A percentile compares a stretch with the other conserved stretches of the same genome.
phyloP scores from a whole-genome alignment of 2,113 vertebrate species.

The Rhabdomys dilectus region DNA sequence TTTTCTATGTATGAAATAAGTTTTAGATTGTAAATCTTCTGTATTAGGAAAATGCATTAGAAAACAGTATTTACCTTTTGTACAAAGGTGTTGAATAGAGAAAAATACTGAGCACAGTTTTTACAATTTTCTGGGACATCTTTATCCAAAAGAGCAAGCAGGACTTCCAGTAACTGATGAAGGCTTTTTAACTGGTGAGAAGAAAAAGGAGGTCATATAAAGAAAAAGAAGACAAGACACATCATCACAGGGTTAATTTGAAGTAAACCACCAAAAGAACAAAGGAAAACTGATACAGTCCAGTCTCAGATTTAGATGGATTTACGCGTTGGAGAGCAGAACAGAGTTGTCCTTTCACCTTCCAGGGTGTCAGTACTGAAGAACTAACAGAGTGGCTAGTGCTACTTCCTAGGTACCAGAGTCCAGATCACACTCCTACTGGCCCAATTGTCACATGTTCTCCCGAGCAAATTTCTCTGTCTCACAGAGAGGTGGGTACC shows the following conservation, averaged over 20 bases:
- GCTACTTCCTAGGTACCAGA: not conserved
- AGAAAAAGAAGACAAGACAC: slow-evolving; percentile 19
- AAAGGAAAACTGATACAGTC: slow-evolving; percentile 55
- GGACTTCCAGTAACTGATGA: slow-evolving; percentile 92
- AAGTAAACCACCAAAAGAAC: slow-evolving; percentile 50
- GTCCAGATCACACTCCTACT: not conserved
- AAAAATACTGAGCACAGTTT: slow-evolving; percentile 98
- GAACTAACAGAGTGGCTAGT: slow-evolving; percentile 1
- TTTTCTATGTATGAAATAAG: slow-evolving; percentile 15
- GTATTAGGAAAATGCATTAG: not conserved
- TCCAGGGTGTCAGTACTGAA: not conserved
- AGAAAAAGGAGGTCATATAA: slow-evolving; percentile 62
- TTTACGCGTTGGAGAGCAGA: slow-evolving; percentile 74
- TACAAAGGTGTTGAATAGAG: slow-evolving; percentile 97
- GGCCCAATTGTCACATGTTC: not conserved
- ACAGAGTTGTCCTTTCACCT: slow-evolving; percentile 56
- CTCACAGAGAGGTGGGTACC: not conserved
- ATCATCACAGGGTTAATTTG: not conserved
- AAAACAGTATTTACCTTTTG: slow-evolving; percentile 92
- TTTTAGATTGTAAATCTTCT: not conserved
- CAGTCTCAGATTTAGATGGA: slow-evolving; percentile 50
- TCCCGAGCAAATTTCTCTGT: slow-evolving; percentile 36
- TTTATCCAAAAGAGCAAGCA: slow-evolving; percentile 97
- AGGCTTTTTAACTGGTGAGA: slow-evolving; percentile 89
- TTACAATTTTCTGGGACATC: slow-evolving; percentile 99